phyloP scores from a whole-genome alignment of 2,113 vertebrate species.

The Capreolus pygargus region DNA sequence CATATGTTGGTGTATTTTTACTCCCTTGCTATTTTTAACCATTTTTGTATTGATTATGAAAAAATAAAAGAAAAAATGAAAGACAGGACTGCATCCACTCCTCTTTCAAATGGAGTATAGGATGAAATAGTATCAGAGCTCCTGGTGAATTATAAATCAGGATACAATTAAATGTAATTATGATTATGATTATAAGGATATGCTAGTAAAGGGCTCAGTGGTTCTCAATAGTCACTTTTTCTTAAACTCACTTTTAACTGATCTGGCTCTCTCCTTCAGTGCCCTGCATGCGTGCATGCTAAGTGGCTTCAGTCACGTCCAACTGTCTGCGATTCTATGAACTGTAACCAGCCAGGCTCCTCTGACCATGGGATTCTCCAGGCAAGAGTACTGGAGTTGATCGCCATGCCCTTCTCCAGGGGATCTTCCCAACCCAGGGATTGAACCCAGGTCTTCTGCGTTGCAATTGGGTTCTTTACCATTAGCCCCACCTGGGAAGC shows the following conservation, averaged over 20 bases:
- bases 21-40: slow-evolving; percentile 46
- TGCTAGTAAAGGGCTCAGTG: neutral
- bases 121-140: neutral
- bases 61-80: neutral
- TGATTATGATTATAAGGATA: neutral
- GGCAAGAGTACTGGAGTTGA: neutral
- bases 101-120: neutral
- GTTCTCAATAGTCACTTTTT: neutral
- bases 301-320: neutral
- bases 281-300: neutral
- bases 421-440: neutral
- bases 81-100: neutral
- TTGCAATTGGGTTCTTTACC: neutral
- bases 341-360: neutral
- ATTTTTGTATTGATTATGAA: slow-evolving; percentile 38
- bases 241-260: neutral
- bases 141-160: neutral
- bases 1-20: slow-evolving; percentile 64
- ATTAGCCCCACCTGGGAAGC: neutral
- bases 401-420: neutral
- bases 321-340: neutral
- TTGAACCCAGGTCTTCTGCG: neutral
- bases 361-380: neutral
- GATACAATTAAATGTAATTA: neutral
- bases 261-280: neutral